Conservation (phyloP, 2,797 vertebrate genomes). For the Nasua narica region DNA sequence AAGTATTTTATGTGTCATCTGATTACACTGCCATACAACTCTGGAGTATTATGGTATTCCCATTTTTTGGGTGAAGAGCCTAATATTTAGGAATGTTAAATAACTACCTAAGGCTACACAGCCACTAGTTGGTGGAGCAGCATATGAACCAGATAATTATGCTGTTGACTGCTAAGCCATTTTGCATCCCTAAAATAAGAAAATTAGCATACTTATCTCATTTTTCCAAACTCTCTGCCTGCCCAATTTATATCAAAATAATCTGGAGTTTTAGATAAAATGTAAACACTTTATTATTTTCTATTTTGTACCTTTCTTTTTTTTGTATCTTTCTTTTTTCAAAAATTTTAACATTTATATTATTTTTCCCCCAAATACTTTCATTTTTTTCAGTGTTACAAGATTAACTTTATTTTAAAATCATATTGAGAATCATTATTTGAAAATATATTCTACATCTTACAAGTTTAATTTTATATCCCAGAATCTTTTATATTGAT, state of each 20-base stretch:
- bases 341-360: neutral
- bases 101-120: neutral
- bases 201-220: conserved; percentile 4
- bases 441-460: conserved; percentile 1
- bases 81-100: neutral
- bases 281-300: neutral
- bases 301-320: neutral
- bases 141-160: neutral
- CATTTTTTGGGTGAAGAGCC: neutral
- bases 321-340: neutral
- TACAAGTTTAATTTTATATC: conserved; percentile 23
- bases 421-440: neutral
- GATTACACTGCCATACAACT: neutral
- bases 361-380: neutral
- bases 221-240: neutral
- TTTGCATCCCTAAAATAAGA: conserved; percentile 12
- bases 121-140: neutral
- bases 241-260: conserved; percentile 21
- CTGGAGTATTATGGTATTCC: neutral
- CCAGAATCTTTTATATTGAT: neutral
- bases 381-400: no score
- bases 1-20: neutral
- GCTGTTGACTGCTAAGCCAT: neutral
- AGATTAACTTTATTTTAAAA: neutral
- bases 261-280: neutral